Evolutionary conservation across 2,888 invertebrate genomes (phyloP), one percentile per base, ranked within the genome.

Genomic region (Smittia aterrima): DNA sequence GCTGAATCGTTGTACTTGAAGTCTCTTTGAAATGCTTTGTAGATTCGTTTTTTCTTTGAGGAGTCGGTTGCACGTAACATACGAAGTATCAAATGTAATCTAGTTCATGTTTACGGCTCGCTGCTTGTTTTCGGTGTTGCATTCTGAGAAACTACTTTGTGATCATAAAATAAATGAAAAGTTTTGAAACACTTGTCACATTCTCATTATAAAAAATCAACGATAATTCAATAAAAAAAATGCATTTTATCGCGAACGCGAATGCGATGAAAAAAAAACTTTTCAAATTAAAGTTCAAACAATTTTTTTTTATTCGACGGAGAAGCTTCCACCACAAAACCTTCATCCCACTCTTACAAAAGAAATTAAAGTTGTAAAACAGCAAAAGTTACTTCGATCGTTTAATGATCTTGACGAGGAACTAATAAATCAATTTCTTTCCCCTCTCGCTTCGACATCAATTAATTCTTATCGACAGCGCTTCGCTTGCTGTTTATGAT

Each of bases 401-500:
- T 58, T 58, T 22, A 58, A 58, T 22, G 58, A 58, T 58, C 47
- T 11, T n/a, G 47, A 47, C 11, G 47, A n/a, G 47, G 22, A 58
- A 20, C 20, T 9, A 58, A 58, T 22, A 7, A 58, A 58, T 58
- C 18, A 58, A 58, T 20, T n/a, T 13, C 9, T 58, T 58, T 58
- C 22, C 22, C n/a, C 58, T 58, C n/a, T 58, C 22, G 9, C 18
- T 58, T 9, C 18, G 22, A 58, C 7, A 58, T 58, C 58, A 22
- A 58, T 58, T 22, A 58, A 58, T 58, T 58, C 58, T 58, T n/a
- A 58, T 58, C 58, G 22, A 20, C 58, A 20, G 22, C 16, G 47
- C 22, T 11, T 47, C 13, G 47, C 47, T 47, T 58, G 22, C 22
- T 58, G 58, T 58, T 58, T 58, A 58, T 58, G 58, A 58, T 58